phyloP scores from a whole-genome alignment of 2,113 vertebrate genomes.

The Notarius quadriscutis region DNA sequence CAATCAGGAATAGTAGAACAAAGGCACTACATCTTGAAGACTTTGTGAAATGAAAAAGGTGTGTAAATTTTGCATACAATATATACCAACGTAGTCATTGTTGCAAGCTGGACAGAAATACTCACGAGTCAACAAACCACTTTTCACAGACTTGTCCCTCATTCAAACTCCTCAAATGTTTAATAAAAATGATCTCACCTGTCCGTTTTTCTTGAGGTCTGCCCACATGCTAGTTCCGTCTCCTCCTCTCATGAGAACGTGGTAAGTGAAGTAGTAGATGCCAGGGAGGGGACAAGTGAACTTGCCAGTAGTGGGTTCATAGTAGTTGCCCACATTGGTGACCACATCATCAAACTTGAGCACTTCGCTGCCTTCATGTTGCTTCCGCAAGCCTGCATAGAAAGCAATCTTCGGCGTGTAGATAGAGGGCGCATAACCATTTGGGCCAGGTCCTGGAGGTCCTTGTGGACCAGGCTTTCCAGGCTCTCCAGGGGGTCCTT shows the following conservation, averaged over 20 bases:
- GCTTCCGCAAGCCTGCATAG: slow-evolving; percentile 89
- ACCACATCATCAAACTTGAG: slow-evolving; percentile 96
- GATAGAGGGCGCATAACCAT: slow-evolving; percentile 84
- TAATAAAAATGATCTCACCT: slow-evolving; percentile 73
- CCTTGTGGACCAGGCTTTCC: slow-evolving; percentile 89
- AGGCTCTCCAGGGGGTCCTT: slow-evolving; percentile 85
- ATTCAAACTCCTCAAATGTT: slow-evolving; percentile 46
- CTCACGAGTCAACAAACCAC: background rate
- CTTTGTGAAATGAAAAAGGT: background rate
- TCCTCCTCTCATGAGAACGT: slow-evolving; percentile 95
- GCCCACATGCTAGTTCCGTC: slow-evolving; percentile 97
- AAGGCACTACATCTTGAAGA: background rate
- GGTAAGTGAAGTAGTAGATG: slow-evolving; percentile 97
- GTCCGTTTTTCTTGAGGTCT: slow-evolving; percentile 91
- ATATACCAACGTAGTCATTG: background rate
- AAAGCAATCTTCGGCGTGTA: slow-evolving; percentile 95
- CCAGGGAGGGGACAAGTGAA: slow-evolving; percentile 95
- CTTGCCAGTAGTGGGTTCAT: slow-evolving; percentile 92
- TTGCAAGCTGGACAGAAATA: background rate
- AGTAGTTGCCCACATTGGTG: slow-evolving; percentile 97
- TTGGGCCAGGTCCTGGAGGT: slow-evolving; percentile 84
- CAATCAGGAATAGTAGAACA: background rate
- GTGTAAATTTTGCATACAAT: background rate
- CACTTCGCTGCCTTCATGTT: slow-evolving; percentile 91
- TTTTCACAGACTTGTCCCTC: background rate